These are phyloP conservation scores for Balaenoptera acutorostrata DNA, from an alignment of 2,113 vertebrate species.

Conservation along the genomic window DNA sequence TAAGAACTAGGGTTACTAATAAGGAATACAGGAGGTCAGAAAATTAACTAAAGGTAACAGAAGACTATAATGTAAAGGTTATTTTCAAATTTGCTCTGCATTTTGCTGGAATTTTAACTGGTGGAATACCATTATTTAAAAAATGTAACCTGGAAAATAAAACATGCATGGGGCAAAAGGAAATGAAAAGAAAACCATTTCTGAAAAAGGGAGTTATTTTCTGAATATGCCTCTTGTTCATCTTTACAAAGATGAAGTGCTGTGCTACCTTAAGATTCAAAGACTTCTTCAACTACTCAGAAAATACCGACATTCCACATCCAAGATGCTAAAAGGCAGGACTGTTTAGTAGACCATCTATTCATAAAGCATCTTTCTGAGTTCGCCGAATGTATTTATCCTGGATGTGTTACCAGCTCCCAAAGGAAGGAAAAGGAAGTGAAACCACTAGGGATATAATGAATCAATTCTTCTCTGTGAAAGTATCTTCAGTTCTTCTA, in stretches of 20 bases:
- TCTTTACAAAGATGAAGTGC: neutral
- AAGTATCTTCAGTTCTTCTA: conserved; percentile 62
- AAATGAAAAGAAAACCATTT: conserved; percentile 56
- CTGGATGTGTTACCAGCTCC: conserved; percentile 43
- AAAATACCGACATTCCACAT: neutral
- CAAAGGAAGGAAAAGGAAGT: conserved; percentile 42
- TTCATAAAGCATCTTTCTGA: conserved; percentile 26
- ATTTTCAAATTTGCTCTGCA: conserved; percentile 32
- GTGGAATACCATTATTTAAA: conserved; percentile 21
- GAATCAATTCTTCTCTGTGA: conserved; percentile 67
- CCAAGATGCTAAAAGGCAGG: conserved; percentile 20
- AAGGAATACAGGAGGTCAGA: conserved; percentile 78
- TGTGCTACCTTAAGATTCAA: neutral
- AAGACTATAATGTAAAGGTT: conserved; percentile 68
- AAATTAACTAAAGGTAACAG: conserved; percentile 76
- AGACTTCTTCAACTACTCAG: conserved; percentile 5
- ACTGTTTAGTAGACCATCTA: neutral
- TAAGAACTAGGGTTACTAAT: conserved; percentile 70
- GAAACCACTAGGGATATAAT: neutral
- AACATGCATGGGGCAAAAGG: conserved; percentile 38
- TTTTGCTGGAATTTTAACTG: conserved; percentile 60
- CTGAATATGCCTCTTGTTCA: conserved; percentile 23
- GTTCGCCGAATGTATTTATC: conserved; percentile 22
- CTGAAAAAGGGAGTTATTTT: neutral
- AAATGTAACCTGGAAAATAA: conserved; percentile 50